Base-by-base conservation (phyloP, 2,797 vertebrate genomes). In the Capromys pilorides region DNA sequence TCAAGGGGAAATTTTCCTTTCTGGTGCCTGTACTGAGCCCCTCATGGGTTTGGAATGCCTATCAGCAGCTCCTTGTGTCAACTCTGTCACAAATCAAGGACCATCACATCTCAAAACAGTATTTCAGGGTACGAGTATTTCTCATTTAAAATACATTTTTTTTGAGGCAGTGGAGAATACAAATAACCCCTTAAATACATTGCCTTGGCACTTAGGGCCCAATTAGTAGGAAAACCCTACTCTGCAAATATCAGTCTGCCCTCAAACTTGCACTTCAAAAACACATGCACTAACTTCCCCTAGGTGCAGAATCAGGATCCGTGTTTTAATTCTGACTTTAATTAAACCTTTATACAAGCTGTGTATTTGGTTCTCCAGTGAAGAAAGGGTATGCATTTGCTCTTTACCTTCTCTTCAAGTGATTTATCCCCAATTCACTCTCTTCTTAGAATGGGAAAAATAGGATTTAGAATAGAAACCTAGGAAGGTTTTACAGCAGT, bases 181-280 rank as follows among this genome's bases (percentile, higher is more conserved):
- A 95, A 73, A 92, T 86, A 92, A 73, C 69, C 62, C 49, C 86
- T 95, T 82, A 95, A 95, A 93, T 33, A 80, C 22, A 62, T 16
- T 19, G 73, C 24, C 57, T 66, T 86, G 84, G 88, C 87, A 95
- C 89, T 86, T 69, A 96, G 93, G 94, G 80, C 86, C 91, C 95
- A 96, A 85, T 96, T 97, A 96, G 79, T 57, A 41, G 62, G n/a
- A 82, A 92, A 94, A 96, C 33, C 24, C 49, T 24, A 92, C 33
- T 86, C 49, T 84, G 79, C 14, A 94, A 87, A 6, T 69, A 95
- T 93, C 22, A 61, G 51, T 92, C 51, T 95, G 28, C 64, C 80
- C 95, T 97, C 96, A 94, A 96, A 92, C 95, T 95, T 87, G 67
- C 31, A 93, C 73, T 96, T 97, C 66, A 94, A 90, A 96, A 89